These are phyloP conservation scores for Hylomyscus alleni DNA, from an alignment of 2,797 vertebrate species.

Conservation along the genomic window DNA sequence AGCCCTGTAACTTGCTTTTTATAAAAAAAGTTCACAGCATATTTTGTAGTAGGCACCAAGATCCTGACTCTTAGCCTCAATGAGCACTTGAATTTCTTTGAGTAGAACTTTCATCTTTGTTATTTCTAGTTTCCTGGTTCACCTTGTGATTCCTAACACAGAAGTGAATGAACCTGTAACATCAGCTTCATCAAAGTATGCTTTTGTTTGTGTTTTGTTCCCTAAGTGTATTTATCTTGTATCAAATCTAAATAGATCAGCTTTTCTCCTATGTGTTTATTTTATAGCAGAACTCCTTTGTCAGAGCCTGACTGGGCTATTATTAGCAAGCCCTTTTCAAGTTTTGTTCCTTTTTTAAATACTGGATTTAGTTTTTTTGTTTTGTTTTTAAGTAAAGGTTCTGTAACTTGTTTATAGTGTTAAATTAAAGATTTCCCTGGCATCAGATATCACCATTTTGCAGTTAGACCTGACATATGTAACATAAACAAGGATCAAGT, in stretches of 20 bases:
- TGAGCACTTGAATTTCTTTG: slow-evolving; percentile 13
- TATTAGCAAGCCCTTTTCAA: background rate
- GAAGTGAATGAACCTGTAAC: background rate
- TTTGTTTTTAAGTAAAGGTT: background rate
- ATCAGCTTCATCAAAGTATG: background rate
- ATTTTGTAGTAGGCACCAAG: background rate
- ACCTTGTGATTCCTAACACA: background rate
- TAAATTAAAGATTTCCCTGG: background rate
- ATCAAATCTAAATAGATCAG: background rate
- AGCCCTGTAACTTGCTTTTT: background rate
- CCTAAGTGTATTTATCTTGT: background rate
- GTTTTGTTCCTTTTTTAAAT: slow-evolving; percentile 27
- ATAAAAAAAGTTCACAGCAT: background rate
- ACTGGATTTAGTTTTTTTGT: background rate
- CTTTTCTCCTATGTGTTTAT: background rate
- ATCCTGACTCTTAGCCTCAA: background rate
- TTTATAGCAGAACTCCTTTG: slow-evolving; percentile 18
- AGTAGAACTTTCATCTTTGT: background rate
- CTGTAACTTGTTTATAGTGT: background rate
- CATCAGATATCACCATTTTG: slow-evolving; percentile 10
- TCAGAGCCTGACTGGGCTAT: background rate
- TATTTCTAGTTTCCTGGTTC: slow-evolving; percentile 4
- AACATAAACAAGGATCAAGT: background rate
- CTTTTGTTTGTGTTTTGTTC: slow-evolving; percentile 4
- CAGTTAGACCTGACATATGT: background rate